Evolutionary conservation across 30 jellyfish, hydroid and myxozoan species (phyloP).

Genomic region (Catostylus mosaicus): DNA sequence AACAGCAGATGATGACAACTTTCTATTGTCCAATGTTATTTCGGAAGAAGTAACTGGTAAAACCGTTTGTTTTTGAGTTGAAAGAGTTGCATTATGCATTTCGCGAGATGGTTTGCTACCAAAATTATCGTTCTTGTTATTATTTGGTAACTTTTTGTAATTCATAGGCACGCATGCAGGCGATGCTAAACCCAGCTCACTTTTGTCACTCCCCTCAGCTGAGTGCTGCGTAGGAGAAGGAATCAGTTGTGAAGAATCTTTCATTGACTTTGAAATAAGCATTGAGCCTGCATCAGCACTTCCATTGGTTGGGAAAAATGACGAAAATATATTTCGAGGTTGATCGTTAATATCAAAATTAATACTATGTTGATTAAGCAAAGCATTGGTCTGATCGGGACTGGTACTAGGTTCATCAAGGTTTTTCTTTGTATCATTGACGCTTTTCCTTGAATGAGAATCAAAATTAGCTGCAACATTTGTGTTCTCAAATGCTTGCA

Average conservation of each 20-base stretch:
- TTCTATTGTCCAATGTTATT: not conserved
- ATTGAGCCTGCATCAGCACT: not conserved
- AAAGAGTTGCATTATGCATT: no score
- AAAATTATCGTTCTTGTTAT: no score
- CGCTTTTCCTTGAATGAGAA: no score
- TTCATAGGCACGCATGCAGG: no score
- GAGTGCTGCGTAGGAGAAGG: not conserved
- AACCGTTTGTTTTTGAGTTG: no score
- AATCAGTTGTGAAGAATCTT: not conserved
- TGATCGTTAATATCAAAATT: not conserved
- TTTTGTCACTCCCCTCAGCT: no score
- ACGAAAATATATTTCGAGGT: constrained; percentile 1
- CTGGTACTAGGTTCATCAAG: no score
- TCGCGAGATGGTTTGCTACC: no score
- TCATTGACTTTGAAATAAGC: not conserved
- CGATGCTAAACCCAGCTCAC: no score
- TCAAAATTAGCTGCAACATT: not conserved
- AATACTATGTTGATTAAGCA: not conserved
- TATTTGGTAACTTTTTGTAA: not conserved
- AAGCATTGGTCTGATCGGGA: no score
- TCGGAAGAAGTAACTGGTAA: not conserved
- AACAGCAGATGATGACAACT: not conserved
- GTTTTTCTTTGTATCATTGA: no score
- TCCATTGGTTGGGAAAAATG: constrained; percentile 15
- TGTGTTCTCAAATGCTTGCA: not conserved